These are phyloP conservation scores for Rhabdornis inornatus DNA, from an alignment of 2,113 vertebrate genomes.

Conservation along the genomic window DNA sequence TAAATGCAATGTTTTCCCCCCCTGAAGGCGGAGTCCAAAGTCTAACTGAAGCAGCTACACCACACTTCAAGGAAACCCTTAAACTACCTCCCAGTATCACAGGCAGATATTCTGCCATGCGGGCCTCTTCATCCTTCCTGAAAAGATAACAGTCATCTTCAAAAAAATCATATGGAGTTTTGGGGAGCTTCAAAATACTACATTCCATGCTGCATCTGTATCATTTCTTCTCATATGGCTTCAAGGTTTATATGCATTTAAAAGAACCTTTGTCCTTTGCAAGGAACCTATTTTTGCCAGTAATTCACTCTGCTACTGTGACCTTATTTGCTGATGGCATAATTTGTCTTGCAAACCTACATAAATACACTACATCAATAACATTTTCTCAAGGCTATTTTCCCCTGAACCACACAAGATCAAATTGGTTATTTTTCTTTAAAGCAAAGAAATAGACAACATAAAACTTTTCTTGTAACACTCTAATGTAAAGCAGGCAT, in stretches of 20 bases:
- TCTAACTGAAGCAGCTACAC: neutral
- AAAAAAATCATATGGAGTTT: neutral
- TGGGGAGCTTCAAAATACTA: neutral
- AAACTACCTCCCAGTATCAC: neutral
- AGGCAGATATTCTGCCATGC: neutral
- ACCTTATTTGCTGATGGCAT: constrained; percentile 77
- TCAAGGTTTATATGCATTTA: constrained; percentile 52
- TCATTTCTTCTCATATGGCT: constrained; percentile 8
- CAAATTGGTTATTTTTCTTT: constrained; percentile 72
- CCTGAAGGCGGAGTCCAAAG: neutral
- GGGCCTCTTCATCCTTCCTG: neutral
- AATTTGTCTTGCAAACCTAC: constrained; percentile 76
- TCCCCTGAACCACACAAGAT: constrained; percentile 58
- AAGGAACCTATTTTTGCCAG: constrained; percentile 47
- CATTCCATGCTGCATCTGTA: neutral
- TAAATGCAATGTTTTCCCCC: neutral
- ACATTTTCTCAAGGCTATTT: constrained; percentile 74
- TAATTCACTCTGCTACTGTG: constrained; percentile 53
- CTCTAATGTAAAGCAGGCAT: constrained; percentile 42
- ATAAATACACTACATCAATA: constrained; percentile 75
- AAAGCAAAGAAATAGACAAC: constrained; percentile 30
- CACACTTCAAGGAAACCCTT: neutral
- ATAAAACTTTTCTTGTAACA: constrained; percentile 42
- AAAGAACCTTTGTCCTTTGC: constrained; percentile 40
- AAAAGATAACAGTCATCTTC: neutral